phyloP scores from a whole-genome alignment of 2,888 invertebrate genomes.

The Marasmarcha lunaedactyla region DNA sequence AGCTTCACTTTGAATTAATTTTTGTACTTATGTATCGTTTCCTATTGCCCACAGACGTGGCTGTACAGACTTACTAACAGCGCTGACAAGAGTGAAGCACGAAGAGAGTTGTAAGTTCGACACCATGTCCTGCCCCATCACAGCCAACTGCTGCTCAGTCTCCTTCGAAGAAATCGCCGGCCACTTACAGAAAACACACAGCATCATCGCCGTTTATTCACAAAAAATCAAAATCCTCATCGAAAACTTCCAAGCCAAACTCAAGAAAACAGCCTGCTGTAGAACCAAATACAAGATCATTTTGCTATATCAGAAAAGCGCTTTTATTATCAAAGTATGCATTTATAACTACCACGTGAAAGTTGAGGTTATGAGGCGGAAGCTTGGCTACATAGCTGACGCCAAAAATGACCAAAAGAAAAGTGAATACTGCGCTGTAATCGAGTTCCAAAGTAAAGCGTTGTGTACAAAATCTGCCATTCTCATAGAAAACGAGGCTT shows the following conservation, averaged over 20 bases:
- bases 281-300: conserved; percentile 62
- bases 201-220: conserved; percentile 58
- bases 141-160: conserved; percentile 51
- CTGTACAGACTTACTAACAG: conserved; percentile 52
- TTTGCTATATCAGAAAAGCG: conserved; percentile 54
- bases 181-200: conserved; percentile 50
- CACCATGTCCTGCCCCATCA: conserved; percentile 56
- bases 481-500: conserved; percentile 53
- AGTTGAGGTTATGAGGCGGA: conserved; percentile 59
- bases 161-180: conserved; percentile 53
- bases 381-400: conserved; percentile 52
- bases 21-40: too few species aligned
- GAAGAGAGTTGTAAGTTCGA: conserved; percentile 59
- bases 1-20: too few species aligned
- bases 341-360: conserved; percentile 60
- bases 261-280: conserved; percentile 60
- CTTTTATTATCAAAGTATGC: conserved; percentile 62
- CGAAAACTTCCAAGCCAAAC: conserved; percentile 60
- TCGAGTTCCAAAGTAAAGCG: conserved; percentile 61
- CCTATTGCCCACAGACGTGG: conserved; percentile 49
- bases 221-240: conserved; percentile 62
- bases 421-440: conserved; percentile 54
- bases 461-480: conserved; percentile 55
- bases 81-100: conserved; percentile 45
- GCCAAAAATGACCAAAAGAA: conserved; percentile 45